Evolutionary conservation across 1,140 invertebrate species (phyloP), one percentile per base, ranked within the genome.

Genomic region (Nasonia vitripennis): DNA sequence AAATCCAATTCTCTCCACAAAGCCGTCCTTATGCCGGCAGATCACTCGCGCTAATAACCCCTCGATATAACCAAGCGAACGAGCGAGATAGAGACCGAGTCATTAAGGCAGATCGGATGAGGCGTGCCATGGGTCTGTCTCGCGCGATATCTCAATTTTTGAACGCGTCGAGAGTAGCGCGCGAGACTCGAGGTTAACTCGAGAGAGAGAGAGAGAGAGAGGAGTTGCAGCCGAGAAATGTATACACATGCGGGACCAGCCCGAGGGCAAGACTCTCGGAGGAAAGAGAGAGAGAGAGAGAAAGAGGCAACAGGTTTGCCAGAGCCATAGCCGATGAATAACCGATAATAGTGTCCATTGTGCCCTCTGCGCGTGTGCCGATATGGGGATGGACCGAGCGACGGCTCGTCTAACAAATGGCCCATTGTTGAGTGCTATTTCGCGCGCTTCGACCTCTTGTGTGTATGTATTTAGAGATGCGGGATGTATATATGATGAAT

Each of bases 271-370:
- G 27, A 71, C 23, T 68, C 48, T 55, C 14, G 55, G 17, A 62
- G 17, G 51, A 55, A 9, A 51, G 51, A 55, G 51, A 0, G 14
- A 17, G 14, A 17, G n/a, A 70, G 68, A 71, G 73, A 45, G 79
- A 34, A 23, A 84, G 37, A 84, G 75, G 41, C 80, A 88, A 90
- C 88, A 87, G 87, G 87, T 88, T 89, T 86, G 86, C 87, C 68
- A 87, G 81, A 78, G 86, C 68, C 5, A 71, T 78, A 75, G 79
- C 88, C 88, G 88, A 91, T 91, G 88, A 90, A 90, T 89, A 88
- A 87, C 86, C 87, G 88, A 91, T 91, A 91, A 91, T 90, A 90
- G 90, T 88, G 87, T 88, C 87, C 89, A 90, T 92, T 91, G 90
- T 92, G 81, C 83, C 45, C 84, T 5, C 41, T 17, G 31, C 7